Evolutionary conservation across 2,797 vertebrate species (phyloP).

Genomic region (Sebastes vulpes): DNA sequence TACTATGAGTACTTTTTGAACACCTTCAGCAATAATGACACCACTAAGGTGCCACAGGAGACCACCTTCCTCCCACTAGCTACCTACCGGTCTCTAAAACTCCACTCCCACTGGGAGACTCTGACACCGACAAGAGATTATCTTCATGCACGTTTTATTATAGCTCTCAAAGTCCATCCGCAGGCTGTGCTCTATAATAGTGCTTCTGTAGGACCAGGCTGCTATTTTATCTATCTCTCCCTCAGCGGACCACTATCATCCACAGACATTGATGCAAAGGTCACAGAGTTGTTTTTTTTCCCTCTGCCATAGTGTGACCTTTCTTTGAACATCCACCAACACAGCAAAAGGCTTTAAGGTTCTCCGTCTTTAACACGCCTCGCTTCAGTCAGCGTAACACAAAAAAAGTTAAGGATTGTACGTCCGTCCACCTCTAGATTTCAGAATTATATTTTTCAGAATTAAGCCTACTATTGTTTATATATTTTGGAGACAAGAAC

Average conservation of each 20-base stretch:
- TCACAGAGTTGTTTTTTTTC: slow-evolving; percentile 35
- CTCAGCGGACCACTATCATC: slow-evolving; percentile 33
- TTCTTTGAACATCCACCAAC: slow-evolving; percentile 74
- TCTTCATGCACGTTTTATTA: background rate
- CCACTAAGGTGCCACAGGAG: background rate
- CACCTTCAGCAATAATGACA: background rate
- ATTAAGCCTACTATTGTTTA: too few species aligned
- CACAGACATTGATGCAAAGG: slow-evolving; percentile 64
- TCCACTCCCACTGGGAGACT: background rate
- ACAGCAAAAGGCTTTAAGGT: slow-evolving; percentile 39
- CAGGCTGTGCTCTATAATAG: background rate
- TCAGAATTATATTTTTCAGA: too few species aligned
- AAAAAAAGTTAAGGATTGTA: background rate
- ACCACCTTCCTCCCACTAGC: background rate
- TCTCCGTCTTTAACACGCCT: slow-evolving; percentile 19
- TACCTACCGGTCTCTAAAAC: background rate
- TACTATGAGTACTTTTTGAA: background rate
- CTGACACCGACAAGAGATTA: background rate
- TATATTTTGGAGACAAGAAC: too few species aligned
- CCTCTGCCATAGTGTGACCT: slow-evolving; percentile 62
- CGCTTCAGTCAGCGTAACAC: background rate
- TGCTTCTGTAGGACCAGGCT: background rate
- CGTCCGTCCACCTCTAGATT: background rate
- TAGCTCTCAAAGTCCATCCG: background rate
- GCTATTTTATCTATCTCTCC: slow-evolving; percentile 20